phyloP scores from a whole-genome alignment of 2,113 vertebrate genomes.

The Paracanthobrama guichenoti region DNA sequence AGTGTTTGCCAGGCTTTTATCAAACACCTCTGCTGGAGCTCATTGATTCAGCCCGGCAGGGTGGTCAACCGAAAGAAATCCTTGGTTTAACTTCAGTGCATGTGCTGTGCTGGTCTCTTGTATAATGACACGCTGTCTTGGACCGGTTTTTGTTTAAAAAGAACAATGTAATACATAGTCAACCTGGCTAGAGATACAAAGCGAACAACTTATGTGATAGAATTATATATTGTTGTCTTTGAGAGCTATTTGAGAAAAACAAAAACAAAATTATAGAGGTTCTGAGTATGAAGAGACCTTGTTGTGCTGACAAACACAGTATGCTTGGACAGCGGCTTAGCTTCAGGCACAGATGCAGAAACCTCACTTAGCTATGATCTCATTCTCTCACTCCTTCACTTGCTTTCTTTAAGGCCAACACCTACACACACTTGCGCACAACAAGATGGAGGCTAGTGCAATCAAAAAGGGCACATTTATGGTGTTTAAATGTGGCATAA shows the following conservation, averaged over 20 bases:
- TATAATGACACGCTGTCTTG: background rate
- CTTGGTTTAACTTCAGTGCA: slow-evolving; percentile 24
- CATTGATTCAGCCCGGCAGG: slow-evolving; percentile 53
- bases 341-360: background rate
- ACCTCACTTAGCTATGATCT: slow-evolving; percentile 4
- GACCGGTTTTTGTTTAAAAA: background rate
- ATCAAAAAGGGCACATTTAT: background rate
- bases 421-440: slow-evolving; percentile 21
- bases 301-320: slow-evolving; percentile 6
- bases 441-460: background rate
- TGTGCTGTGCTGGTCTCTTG: background rate
- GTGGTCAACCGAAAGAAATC: slow-evolving; percentile 41
- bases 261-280: background rate
- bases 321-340: slow-evolving; percentile 28
- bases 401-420: slow-evolving; percentile 23
- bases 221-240: background rate
- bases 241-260: background rate
- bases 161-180: background rate
- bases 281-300: slow-evolving; percentile 31
- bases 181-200: background rate
- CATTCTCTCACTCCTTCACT: slow-evolving; percentile 10
- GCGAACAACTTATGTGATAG: background rate
- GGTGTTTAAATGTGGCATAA: background rate
- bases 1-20: slow-evolving; percentile 50
- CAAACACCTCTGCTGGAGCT: slow-evolving; percentile 51